Evolutionary conservation across 2,797 vertebrate genomes (phyloP).

Genomic region (Pempheris klunzingeri): DNA sequence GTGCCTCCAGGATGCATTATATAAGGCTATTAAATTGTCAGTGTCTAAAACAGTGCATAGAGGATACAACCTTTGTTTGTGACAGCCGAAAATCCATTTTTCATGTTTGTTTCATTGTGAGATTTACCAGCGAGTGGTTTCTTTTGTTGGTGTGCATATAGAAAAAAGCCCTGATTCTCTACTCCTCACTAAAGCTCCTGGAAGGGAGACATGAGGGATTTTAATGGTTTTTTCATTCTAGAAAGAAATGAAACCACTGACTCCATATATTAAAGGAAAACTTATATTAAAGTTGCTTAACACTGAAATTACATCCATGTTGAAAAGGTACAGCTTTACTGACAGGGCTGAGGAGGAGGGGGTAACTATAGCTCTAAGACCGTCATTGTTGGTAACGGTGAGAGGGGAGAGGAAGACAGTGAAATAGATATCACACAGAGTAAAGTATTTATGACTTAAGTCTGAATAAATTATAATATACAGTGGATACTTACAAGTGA

Average conservation of each 20-base stretch:
- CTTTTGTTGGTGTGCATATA: constrained; percentile 62
- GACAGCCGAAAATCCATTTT: constrained; percentile 81
- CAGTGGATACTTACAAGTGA: constrained; percentile 47
- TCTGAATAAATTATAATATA: constrained; percentile 65
- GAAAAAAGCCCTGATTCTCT: constrained; percentile 50
- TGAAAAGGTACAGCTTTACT: constrained; percentile 19
- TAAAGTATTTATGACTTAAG: constrained; percentile 59
- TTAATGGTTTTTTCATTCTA: constrained; percentile 35
- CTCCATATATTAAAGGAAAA: constrained; percentile 24
- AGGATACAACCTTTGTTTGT: constrained; percentile 83
- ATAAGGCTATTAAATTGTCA: constrained; percentile 89
- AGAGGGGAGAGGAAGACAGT: constrained; percentile 17
- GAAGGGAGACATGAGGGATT: constrained; percentile 56
- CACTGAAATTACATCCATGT: constrained; percentile 32
- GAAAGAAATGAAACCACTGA: constrained; percentile 34
- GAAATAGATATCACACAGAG: constrained; percentile 48
- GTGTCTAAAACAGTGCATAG: constrained; percentile 78
- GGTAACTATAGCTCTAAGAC: not conserved
- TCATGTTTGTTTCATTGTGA: constrained; percentile 80
- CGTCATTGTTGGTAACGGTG: constrained; percentile 6
- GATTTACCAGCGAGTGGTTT: constrained; percentile 65
- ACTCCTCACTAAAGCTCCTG: constrained; percentile 53
- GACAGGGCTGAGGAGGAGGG: not conserved
- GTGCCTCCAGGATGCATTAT: constrained; percentile 86
- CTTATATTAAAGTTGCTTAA: constrained; percentile 24